Conservation (phyloP, 1,140 invertebrate genomes). For the Dinoponera quadriceps region DNA sequence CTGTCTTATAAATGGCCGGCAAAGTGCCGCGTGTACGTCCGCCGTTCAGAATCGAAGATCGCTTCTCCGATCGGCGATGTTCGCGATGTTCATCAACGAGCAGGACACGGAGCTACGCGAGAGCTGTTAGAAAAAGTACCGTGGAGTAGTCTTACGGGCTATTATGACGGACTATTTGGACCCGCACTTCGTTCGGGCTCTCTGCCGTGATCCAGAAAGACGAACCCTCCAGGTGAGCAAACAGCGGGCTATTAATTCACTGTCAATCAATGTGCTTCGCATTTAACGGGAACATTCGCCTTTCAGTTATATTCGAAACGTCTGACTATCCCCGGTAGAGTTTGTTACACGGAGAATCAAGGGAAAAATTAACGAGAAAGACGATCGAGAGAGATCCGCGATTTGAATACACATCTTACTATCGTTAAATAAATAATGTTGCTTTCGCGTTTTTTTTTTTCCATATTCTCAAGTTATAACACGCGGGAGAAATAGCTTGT, state of each 20-base stretch:
- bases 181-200: conserved; percentile 88
- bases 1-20: conserved; percentile 38
- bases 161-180: conserved; percentile 87
- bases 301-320: too few relatives aligned
- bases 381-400: too few relatives aligned
- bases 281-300: too few relatives aligned
- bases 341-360: too few relatives aligned
- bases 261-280: not conserved
- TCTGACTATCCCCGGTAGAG: too few relatives aligned
- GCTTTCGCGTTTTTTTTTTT: too few relatives aligned
- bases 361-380: too few relatives aligned
- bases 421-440: too few relatives aligned
- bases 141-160: conserved; percentile 76
- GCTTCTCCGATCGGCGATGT: conserved; percentile 22
- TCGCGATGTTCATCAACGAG: conserved; percentile 64
- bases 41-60: conserved; percentile 17
- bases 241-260: not conserved
- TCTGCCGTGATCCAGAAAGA: conserved; percentile 88
- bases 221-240: conserved; percentile 87
- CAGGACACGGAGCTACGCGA: conserved; percentile 55
- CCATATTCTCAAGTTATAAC: too few relatives aligned
- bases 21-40: not conserved
- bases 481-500: too few relatives aligned
- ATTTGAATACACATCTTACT: too few relatives aligned
- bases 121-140: conserved; percentile 60